These are phyloP conservation scores for Hylaeus volcanicus DNA, from an alignment of 1,140 invertebrate genomes.

Conservation along the genomic window DNA sequence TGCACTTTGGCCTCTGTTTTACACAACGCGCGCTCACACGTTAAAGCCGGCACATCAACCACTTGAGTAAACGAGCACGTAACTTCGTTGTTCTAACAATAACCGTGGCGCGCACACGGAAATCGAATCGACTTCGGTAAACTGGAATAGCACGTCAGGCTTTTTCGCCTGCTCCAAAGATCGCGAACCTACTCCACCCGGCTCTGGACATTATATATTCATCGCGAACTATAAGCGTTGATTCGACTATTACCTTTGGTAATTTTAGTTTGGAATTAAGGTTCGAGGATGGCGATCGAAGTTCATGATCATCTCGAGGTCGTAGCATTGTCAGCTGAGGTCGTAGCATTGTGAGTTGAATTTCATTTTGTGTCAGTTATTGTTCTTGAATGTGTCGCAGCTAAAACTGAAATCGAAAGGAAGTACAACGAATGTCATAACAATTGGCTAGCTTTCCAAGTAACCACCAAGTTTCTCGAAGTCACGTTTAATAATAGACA, in stretches of 20 bases:
- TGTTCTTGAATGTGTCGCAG: not conserved
- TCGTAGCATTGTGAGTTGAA: no score
- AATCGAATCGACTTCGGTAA: conserved; percentile 34
- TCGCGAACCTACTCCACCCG: not conserved
- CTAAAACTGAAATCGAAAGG: not conserved
- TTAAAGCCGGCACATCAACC: conserved; percentile 34
- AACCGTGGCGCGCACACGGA: conserved; percentile 35
- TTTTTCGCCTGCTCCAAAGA: conserved; percentile 9
- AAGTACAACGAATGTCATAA: not conserved
- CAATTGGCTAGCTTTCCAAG: not conserved
- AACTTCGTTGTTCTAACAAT: conserved; percentile 55
- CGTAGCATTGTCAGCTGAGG: no score
- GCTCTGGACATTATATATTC: not conserved
- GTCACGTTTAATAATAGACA: conserved; percentile 34
- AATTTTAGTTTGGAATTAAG: no score
- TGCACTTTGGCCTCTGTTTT: conserved; percentile 54
- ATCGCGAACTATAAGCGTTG: not conserved
- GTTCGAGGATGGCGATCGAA: no score
- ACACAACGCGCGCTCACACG: conserved; percentile 12
- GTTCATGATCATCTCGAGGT: no score
- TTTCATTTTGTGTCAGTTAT: no score
- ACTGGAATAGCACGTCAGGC: conserved; percentile 7
- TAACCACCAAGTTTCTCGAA: conserved; percentile 18
- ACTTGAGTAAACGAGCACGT: conserved; percentile 51
- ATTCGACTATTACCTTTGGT: no score